Percentiles rank a stretch among this genome's conserved stretches.
Evolutionary conservation across 2,797 vertebrate genomes (phyloP).

Genomic region (Clarias pachynema): DNA sequence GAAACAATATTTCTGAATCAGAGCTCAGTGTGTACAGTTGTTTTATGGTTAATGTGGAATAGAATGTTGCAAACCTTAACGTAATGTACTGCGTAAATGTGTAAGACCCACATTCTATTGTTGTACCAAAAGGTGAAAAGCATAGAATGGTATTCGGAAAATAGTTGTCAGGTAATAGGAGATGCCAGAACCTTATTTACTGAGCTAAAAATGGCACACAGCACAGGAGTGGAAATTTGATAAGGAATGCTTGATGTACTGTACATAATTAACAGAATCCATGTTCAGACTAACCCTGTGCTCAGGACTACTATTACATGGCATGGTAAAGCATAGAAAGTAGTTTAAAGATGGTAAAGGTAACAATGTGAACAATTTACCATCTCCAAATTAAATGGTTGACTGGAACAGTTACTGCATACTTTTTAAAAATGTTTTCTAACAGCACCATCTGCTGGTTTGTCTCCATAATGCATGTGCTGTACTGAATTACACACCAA

Average conservation of each 20-base stretch:
- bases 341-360: not conserved
- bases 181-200: constrained; percentile 5
- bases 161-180: not conserved
- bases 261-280: not conserved
- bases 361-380: not conserved
- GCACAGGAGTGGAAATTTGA: not conserved
- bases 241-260: not conserved
- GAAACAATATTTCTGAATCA: not conserved
- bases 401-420: not conserved
- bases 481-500: not conserved
- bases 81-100: not conserved
- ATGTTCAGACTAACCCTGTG: too few relatives aligned
- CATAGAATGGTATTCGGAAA: not conserved
- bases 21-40: not conserved
- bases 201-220: not conserved
- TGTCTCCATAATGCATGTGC: not conserved
- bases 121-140: not conserved
- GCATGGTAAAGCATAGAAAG: not conserved
- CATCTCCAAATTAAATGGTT: not conserved
- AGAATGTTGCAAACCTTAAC: not conserved
- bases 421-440: not conserved
- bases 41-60: not conserved
- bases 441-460: constrained; percentile 37
- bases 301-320: not conserved
- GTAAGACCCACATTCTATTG: not conserved